Percentiles rank a stretch among this genome's conserved stretches.
Evolutionary conservation across 1,140 invertebrate species (phyloP).

Genomic region (Aphis gossypii): DNA sequence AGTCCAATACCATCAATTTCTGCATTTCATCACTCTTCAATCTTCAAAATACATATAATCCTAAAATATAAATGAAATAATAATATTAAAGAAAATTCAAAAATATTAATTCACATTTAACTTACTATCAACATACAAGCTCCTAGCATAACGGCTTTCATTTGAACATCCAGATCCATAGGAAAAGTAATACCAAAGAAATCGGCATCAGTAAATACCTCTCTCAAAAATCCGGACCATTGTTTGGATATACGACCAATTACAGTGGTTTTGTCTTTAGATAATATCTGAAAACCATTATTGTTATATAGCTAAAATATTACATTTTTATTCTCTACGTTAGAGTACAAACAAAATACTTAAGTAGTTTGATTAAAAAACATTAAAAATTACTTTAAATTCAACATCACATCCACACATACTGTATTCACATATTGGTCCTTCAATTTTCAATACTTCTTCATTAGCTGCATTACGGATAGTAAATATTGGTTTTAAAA

Average conservation of each 20-base stretch:
- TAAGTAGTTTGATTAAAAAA: too few species aligned
- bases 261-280: constrained; percentile 70
- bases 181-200: constrained; percentile 83
- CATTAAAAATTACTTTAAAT: constrained; percentile 67
- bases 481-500: constrained; percentile 79
- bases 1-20: constrained; percentile 37
- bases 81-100: not conserved
- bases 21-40: not conserved
- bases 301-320: not conserved
- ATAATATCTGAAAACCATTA: constrained; percentile 68
- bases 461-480: constrained; percentile 80
- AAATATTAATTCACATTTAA: constrained; percentile 57
- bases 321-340: not conserved
- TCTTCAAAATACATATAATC: constrained; percentile 17
- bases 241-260: constrained; percentile 81
- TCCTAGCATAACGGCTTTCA: constrained; percentile 81
- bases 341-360: too few species aligned
- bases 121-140: constrained; percentile 77
- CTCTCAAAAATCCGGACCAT: constrained; percentile 75
- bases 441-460: constrained; percentile 81
- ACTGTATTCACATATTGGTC: constrained; percentile 81
- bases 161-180: constrained; percentile 79
- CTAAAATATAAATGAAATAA: not conserved
- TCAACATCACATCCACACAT: constrained; percentile 83
- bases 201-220: constrained; percentile 79